Base-by-base conservation (phyloP, 2,113 vertebrate species). In the Ochotona curzoniae region DNA sequence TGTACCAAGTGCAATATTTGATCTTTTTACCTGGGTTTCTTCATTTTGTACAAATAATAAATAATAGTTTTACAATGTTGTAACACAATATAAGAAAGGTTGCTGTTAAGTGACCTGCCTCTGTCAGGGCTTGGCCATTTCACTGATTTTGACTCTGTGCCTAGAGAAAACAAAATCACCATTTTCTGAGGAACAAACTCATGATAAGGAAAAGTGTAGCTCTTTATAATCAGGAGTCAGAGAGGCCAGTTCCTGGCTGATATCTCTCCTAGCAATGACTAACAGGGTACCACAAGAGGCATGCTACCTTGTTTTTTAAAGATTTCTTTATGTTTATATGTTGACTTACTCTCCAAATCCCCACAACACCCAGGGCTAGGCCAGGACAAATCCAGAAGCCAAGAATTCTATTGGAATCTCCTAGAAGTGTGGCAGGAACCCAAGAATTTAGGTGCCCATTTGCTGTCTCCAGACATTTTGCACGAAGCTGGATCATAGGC, bases 21-120 rank as follows among this genome's bases (percentile, higher is more conserved):
- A 25, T 89, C 64, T 90, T 88, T 88, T 75, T 35, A 74, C 63
- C 26, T 73, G 57, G 18, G 20, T 54, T n/a, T n/a, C 64, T 61
- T 83, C 73, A 89, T 78, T 67, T 21, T 26, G 75, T 75, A 57
- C 8, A 90, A 91, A 66, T 89, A 44, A 74, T 28, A 57, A 57
- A 57, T 57, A 57, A 57, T 57, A 57, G 14, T 57, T 14, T 4
- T 57, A 57, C 18, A 44, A 57, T 9, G 61, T 57, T 73, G 71
- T 78, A 74, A 89, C 44, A 74, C 63, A 38, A 1, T 10, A 26
- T 8, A 64, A 66, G 26, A 92, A 47, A 90, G 38, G 26, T 69
- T 73, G 11, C 11, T 64, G 30, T 28, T 44, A 20, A 15, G 5
- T 81, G 35, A 51, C 12, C 12, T 28, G 38, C 14, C 23, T 73